Percentiles rank a stretch among this genome's conserved stretches.
Conservation (phyloP, 1,140 invertebrate genomes). For the Theocolax elegans region DNA sequence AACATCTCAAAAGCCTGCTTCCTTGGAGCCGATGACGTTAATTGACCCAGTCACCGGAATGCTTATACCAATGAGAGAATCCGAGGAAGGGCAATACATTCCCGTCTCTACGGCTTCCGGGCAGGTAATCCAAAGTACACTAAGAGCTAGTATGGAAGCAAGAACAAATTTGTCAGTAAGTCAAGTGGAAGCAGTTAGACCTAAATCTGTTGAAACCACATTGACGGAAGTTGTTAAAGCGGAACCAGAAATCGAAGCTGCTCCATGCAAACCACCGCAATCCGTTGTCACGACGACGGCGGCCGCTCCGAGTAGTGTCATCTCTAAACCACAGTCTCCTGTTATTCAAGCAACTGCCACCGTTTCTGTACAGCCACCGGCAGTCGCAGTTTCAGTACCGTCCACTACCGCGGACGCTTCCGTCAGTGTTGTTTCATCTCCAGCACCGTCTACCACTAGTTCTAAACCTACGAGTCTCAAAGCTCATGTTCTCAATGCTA, state of each 20-base stretch:
- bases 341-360: conserved; percentile 41
- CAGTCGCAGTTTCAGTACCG: conserved; percentile 13
- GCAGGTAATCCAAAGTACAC: conserved; percentile 45
- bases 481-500: conserved; percentile 68
- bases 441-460: neutral
- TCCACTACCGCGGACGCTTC: conserved; percentile 28
- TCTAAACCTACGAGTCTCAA: conserved; percentile 68
- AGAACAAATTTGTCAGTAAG: conserved; percentile 37
- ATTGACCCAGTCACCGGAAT: conserved; percentile 83
- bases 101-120: conserved; percentile 67
- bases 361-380: conserved; percentile 11
- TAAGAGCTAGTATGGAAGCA: conserved; percentile 46
- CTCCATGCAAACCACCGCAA: conserved; percentile 24
- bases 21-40: conserved; percentile 71
- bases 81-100: conserved; percentile 79
- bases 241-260: conserved; percentile 41
- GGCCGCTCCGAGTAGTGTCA: conserved; percentile 48
- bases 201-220: neutral
- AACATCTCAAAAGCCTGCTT: conserved; percentile 47
- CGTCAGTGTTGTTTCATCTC: neutral
- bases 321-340: conserved; percentile 56
- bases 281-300: neutral
- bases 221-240: neutral
- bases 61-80: conserved; percentile 77
- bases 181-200: neutral